phyloP scores from a whole-genome alignment of 1,140 invertebrate genomes.

The Chrysomallon squamiferum region DNA sequence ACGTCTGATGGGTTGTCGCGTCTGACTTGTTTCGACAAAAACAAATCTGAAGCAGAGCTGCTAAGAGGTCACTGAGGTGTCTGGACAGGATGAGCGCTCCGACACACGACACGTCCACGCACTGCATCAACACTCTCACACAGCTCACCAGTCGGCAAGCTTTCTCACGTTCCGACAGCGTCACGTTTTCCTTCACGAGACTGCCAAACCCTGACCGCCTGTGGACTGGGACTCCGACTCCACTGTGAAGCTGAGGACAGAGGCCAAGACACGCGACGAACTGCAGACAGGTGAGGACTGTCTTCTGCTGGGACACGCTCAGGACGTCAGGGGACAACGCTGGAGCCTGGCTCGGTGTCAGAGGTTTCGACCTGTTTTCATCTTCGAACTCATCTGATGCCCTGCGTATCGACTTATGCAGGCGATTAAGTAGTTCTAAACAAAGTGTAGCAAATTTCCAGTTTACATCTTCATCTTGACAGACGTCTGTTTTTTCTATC shows the following conservation, averaged over 20 bases:
- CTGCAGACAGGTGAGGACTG: slow-evolving; percentile 65
- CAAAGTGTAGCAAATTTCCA: too few relatives aligned
- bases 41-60: slow-evolving; percentile 6
- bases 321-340: slow-evolving; percentile 36
- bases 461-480: too few relatives aligned
- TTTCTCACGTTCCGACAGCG: neutral
- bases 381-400: too few relatives aligned
- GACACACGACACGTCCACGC: neutral
- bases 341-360: slow-evolving; percentile 27
- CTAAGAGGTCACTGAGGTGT: slow-evolving; percentile 4
- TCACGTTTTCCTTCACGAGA: neutral
- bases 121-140: neutral
- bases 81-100: neutral
- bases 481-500: too few relatives aligned
- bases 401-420: too few relatives aligned
- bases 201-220: slow-evolving; percentile 22
- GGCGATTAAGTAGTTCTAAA: too few relatives aligned
- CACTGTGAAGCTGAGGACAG: slow-evolving; percentile 70
- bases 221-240: slow-evolving; percentile 69
- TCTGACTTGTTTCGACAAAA: too few relatives aligned
- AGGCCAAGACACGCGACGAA: slow-evolving; percentile 72
- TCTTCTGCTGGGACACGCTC: slow-evolving; percentile 60
- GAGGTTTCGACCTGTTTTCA: too few relatives aligned
- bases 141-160: neutral
- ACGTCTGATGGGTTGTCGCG: too few relatives aligned